These are phyloP conservation scores for Thalassaphorura encarpata DNA, from an alignment of 1,140 invertebrate genomes.

Conservation along the genomic window DNA sequence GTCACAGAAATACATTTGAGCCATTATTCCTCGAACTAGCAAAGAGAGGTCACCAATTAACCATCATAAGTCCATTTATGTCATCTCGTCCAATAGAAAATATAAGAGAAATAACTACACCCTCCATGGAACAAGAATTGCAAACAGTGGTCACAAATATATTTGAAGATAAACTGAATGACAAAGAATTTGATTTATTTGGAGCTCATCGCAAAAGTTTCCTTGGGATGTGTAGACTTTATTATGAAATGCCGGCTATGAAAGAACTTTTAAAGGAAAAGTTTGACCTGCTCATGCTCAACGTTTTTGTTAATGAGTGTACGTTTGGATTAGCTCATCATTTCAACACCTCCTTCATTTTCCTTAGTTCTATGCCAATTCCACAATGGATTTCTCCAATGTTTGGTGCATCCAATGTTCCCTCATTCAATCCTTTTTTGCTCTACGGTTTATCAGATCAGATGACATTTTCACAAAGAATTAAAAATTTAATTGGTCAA, in stretches of 20 bases:
- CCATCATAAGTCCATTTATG: constrained; percentile 42
- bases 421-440: constrained; percentile 28
- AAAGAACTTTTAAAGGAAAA: constrained; percentile 29
- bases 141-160: neutral
- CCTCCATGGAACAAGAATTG: neutral
- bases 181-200: neutral
- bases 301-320: constrained; percentile 35
- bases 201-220: neutral
- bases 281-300: constrained; percentile 35
- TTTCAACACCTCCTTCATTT: constrained; percentile 27
- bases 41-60: constrained; percentile 48
- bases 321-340: constrained; percentile 38
- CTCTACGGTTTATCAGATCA: constrained; percentile 15
- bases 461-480: neutral
- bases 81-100: constrained; percentile 10
- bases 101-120: neutral
- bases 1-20: constrained; percentile 45
- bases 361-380: constrained; percentile 15
- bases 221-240: constrained; percentile 32
- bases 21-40: constrained; percentile 42
- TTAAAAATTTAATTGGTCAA: neutral
- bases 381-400: constrained; percentile 30
- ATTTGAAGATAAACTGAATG: neutral
- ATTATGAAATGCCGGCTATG: constrained; percentile 19
- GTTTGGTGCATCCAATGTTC: constrained; percentile 26